Base-by-base conservation (phyloP, 2,888 invertebrate genomes). In the Dascillus cervinus region DNA sequence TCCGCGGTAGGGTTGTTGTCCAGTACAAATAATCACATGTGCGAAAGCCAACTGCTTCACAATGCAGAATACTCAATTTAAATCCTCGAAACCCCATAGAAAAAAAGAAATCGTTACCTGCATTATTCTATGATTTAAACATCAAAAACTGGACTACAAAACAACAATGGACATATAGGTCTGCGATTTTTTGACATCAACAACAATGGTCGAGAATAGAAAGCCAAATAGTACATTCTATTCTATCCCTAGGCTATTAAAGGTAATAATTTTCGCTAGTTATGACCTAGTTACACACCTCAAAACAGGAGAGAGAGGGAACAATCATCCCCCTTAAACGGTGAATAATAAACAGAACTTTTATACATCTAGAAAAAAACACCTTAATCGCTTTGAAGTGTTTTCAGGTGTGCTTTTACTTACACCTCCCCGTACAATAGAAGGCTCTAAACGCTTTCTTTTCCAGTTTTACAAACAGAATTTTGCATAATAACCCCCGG, bases 331-430 rank as follows among this genome's bases (percentile, higher is more conserved):
- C 42, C 44, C 36, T n/a, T 43, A 47, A 47, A 49, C 47, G 49
- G 41, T 41, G 47, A 47, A 43, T 33, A 32, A 36, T 38, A 41
- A 40, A 47, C 47, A 50, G 45, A 37, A 42, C 46, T 41, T 40
- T 41, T n/a, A n/a, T n/a, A n/a, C n/a, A n/a, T n/a, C 37, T 38
- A 33, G 34, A 30, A 53, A 55, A 53, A 55, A 54, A 56, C 58
- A 58, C 56, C 58, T 59, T 60, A 61, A 61, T 61, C 61, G 58
- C 49, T 58, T 57, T 59, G 57, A 49, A 60, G 58, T 58, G 58
- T 56, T 53, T 50, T 61, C 61, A 61, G 61, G 59, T 61, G 60
- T 57, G 56, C 55, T 56, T 53, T 59, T 58, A 59, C n/a, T n/a
- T n/a, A 60, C 60, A 61, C 59, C 58, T 60, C 49, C 42, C 46